Evolutionary conservation across 1,140 invertebrate genomes (phyloP), one percentile per base, ranked within the genome.

Genomic region (Zeugodacus cucurbitae): DNA sequence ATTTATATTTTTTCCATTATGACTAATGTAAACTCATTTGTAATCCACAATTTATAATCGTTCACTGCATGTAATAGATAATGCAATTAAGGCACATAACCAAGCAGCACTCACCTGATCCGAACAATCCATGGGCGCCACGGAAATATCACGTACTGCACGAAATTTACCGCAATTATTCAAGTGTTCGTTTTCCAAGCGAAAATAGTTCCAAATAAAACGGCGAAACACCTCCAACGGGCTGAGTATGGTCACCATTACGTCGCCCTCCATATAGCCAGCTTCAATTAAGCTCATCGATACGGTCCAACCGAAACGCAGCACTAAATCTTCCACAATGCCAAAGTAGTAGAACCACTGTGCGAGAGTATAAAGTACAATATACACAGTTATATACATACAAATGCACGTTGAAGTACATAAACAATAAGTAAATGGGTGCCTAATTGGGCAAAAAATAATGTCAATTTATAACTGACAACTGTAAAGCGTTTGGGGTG

Each of bases 291-390:
- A 93, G 64, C 96, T 96, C 88, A 98, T 95, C 37, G 96, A 96
- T 62, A 96, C 91, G 2, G 95, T 95, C 98, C 98, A 98, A 44
- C 95, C 95, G 91, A 98, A 98, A 90, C 98, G 95, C 29, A 98
- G 94, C 88, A 99, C 94, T 88, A 99, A 97, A 94, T 99, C 98
- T 94, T 99, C 98, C 87, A 99, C 95, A 89, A 99, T 99, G 59
- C 98, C 99, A 94, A 99, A 98, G 93, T 99, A 99, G 94, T 99
- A 99, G 93, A 98, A 99, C 90, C 95, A 95, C 96, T 97, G 91
- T 54, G 94, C 95, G 91, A 64, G 91, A 89, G 91, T 91, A n/a
- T 97, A 93, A 87, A 97, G 95, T 58, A 32, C 0, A 3, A 86
- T n/a, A 62, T 26, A 26, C 6, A 62, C 6, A 5, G 6, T n/a